Base-by-base conservation (phyloP, 2,888 invertebrate genomes). In the Odontothrips loti region DNA sequence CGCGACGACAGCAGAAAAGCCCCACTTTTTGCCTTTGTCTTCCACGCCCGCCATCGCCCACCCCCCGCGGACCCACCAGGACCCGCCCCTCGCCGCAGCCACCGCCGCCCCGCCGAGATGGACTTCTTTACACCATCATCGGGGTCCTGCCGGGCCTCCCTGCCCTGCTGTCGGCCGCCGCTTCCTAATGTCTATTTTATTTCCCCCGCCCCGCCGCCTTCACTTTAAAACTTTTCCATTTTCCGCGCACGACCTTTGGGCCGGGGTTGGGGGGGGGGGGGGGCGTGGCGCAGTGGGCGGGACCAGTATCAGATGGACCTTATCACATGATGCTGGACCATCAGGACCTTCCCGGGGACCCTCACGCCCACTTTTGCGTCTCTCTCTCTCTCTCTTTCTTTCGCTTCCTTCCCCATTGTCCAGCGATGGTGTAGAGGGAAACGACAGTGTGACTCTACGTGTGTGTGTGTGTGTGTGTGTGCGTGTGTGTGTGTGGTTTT, bases 291-390 rank as follows among this genome's bases (percentile, higher is more conserved):
- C 10, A 23, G 68, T 8, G 68, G 23, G 68, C n/a, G n/a, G n/a
- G 68, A 23, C 68, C 68, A n/a, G 51, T 51, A 51, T 51, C 51
- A 51, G 51, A 51, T 51, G 51, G 51, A 51, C 51, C 51, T 51
- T 51, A 51, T 51, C 51, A 51, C 51, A 17, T 17, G 15, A 1
- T 17, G 51, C 51, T 15, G 51, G 15, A 15, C 51, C 51, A 51
- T 1, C 51, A 17, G 51, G 51, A 17, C 17, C 51, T 11, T 17
- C 51, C n/a, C n/a, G n/a, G n/a, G n/a, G n/a, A n/a, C n/a, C n/a
- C n/a, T n/a, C n/a, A n/a, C n/a, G n/a, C n/a, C n/a, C n/a, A n/a
- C n/a, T n/a, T n/a, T n/a, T n/a, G n/a, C n/a, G n/a, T n/a, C n/a
- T n/a, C n/a, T n/a, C n/a, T 12, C 48, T 48, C 48, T 11, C 48